Evolutionary conservation across 2,113 vertebrate species (phyloP), one percentile per base, ranked within the genome.

Genomic region (Microcebus tavaratra): DNA sequence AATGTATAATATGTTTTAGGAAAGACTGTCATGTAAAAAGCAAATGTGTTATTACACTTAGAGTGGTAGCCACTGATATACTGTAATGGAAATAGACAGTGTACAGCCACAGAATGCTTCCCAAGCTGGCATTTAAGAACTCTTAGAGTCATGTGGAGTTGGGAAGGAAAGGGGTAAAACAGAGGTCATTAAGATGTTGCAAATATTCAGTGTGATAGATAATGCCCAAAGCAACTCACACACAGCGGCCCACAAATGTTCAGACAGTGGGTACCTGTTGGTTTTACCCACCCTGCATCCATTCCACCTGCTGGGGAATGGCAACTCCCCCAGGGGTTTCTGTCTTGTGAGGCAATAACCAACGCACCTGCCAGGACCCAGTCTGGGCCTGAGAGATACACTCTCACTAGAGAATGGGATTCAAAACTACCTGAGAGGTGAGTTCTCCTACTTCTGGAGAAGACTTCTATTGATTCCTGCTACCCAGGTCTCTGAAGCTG

Each of bases 21-120:
- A 89, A 94, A 92, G 76, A 88, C 34, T 18, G 84, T 18, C 15
- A 83, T 14, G 27, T 59, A 76, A 78, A 87, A 80, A 96, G 75
- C 48, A 70, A 18, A 81, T 55, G 25, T 34, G 36, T 57, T 78
- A 83, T 4, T 75, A 53, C 2, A 39, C 27, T 95, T 73, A 68
- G 0, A 57, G 53, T 50, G 36, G 15, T 59, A 88, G 88, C 65
- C 25, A 10, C 34, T 88, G 42, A 79, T 68, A 31, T 79, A 55
- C 6, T 39, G 42, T 67, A 70, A 50, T 34, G 48, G 70, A 92
- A 88, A 57, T 0, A 68, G 27, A 63, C 21, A 18, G 27, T 11
- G 15, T 8, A 42, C 15, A 67, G 14, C 50, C 82, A 68, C 12
- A 59, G 36, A 94, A 25, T 48, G n/a, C 23, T 88, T 90, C 78